These are phyloP conservation scores for Callyntrura guangdongensis DNA, from an alignment of 2,888 invertebrate genomes.

Conservation along the genomic window DNA sequence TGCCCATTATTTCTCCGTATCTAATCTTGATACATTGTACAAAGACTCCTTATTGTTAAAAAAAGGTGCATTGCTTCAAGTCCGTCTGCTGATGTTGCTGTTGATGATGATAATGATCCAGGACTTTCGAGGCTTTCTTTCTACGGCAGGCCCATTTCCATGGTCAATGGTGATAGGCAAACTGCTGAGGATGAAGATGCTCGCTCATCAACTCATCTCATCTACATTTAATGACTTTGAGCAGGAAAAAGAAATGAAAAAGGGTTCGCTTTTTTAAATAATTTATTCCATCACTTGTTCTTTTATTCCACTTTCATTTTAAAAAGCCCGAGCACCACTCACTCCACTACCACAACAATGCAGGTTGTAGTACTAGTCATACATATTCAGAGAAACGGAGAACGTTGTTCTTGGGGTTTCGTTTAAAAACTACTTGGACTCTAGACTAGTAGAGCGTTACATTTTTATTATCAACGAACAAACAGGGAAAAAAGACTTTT, in stretches of 20 bases:
- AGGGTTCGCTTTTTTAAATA: conserved; percentile 38
- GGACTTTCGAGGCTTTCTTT: neutral
- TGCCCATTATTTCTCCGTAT: conserved; percentile 50
- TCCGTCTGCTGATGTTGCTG: conserved; percentile 7
- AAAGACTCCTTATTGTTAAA: conserved; percentile 39
- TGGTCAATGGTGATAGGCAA: conserved; percentile 24
- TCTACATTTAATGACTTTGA: conserved; percentile 60
- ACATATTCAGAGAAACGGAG: conserved; percentile 45
- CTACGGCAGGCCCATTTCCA: neutral
- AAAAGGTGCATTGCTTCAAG: conserved; percentile 34
- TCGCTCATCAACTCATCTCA: conserved; percentile 43
- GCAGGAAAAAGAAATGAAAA: conserved; percentile 58
- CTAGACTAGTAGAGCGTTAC: conserved; percentile 45
- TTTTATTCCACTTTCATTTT: neutral
- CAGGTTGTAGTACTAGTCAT: conserved; percentile 18
- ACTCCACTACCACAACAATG: neutral
- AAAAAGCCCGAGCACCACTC: neutral
- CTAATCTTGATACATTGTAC: conserved; percentile 16
- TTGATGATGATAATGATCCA: no score
- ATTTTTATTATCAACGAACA: conserved; percentile 48
- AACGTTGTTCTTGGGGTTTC: neutral
- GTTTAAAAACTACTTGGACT: conserved; percentile 11
- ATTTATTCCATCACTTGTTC: conserved; percentile 49
- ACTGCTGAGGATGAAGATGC: conserved; percentile 56
- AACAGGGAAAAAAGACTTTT: conserved; percentile 40